Conservation (phyloP, 2,888 invertebrate species). For the Bellardia pandia region DNA sequence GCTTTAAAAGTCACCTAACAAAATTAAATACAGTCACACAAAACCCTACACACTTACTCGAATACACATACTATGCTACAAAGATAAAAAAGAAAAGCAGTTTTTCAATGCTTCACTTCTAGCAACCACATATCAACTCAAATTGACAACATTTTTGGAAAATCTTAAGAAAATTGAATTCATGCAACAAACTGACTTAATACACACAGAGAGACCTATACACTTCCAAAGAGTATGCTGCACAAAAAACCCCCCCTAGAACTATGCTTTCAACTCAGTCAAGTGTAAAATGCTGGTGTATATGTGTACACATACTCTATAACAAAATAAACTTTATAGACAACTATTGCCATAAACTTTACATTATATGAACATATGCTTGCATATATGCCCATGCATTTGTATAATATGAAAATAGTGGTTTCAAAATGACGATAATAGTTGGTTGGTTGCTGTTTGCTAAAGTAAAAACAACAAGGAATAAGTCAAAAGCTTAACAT, state of each 20-base stretch:
- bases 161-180: constrained; percentile 71
- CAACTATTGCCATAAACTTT: constrained; percentile 39
- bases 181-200: constrained; percentile 14
- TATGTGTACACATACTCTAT: neutral
- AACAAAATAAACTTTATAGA: constrained; percentile 48
- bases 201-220: neutral
- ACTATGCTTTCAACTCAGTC: constrained; percentile 19
- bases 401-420: neutral
- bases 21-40: neutral
- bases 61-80: neutral
- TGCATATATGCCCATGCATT: neutral
- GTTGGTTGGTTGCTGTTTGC: constrained; percentile 16
- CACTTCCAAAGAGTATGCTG: neutral
- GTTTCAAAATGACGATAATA: constrained; percentile 42
- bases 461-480: neutral
- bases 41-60: neutral
- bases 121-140: constrained; percentile 64
- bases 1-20: constrained; percentile 53
- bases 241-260: neutral
- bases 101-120: constrained; percentile 37
- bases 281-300: constrained; percentile 32
- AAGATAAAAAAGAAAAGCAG: neutral
- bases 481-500: constrained; percentile 52
- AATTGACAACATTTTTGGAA: constrained; percentile 69
- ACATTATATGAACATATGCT: neutral